Conservation (phyloP, 2,113 vertebrate genomes). For the Macrotus californicus region DNA sequence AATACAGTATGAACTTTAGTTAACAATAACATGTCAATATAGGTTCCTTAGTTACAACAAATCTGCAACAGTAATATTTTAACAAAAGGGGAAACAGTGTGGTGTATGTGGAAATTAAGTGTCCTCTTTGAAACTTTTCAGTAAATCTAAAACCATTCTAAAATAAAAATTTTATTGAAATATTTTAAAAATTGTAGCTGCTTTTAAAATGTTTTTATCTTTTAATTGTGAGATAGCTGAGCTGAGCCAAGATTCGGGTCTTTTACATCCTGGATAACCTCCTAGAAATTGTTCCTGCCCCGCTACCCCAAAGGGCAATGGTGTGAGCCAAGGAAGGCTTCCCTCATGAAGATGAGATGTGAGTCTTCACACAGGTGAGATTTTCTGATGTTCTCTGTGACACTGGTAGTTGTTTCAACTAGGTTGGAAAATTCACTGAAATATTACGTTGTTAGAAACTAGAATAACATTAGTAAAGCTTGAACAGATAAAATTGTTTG, state of each 20-base stretch:
- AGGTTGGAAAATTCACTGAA: not conserved
- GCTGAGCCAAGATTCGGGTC: not conserved
- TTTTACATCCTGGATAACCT: not conserved
- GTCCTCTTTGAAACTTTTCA: not conserved
- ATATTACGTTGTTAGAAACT: not conserved
- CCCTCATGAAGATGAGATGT: accelerated
- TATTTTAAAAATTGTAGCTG: not conserved
- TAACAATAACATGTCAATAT: not conserved
- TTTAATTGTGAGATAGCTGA: not conserved
- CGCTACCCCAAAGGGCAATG: not conserved
- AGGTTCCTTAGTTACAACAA: not conserved
- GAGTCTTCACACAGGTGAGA: not conserved
- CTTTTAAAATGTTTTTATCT: not conserved
- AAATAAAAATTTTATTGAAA: not conserved
- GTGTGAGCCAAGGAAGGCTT: not conserved
- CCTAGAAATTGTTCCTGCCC: not conserved
- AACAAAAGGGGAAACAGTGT: not conserved
- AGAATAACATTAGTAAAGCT: not conserved
- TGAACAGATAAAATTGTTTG: not conserved
- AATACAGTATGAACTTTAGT: not conserved
- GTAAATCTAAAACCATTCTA: not conserved
- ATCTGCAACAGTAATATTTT: not conserved
- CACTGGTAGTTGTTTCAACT: not conserved
- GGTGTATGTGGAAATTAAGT: not conserved
- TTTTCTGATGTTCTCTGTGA: not conserved